Evolutionary conservation across 2,797 vertebrate species (phyloP), one percentile per base, ranked within the genome.

Genomic region (Ptychobarbus kaznakovi): DNA sequence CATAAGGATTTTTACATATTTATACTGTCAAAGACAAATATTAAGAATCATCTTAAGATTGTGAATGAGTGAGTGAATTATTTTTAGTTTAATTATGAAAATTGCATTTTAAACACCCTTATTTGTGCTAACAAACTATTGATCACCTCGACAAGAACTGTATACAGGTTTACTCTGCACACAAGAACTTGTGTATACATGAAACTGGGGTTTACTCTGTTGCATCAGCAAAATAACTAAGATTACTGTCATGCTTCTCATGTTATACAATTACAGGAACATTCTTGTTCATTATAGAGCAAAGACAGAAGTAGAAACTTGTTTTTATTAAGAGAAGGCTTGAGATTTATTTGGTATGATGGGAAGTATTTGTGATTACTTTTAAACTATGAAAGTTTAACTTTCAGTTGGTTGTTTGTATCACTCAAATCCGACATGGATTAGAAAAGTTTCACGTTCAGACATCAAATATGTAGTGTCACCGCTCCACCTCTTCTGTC

Each of bases 171-270:
- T 38, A 51, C 25, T 2, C 9, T 32, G 73, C 28, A 74, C 44
- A 74, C 3, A n/a, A n/a, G n/a, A n/a, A n/a, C n/a, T n/a, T n/a
- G n/a, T n/a, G n/a, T n/a, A n/a, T n/a, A n/a, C 12, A 25, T 40
- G 28, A 35, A 38, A 68, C 12, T 46, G 16, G 56, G 38, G n/a
- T n/a, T n/a, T n/a, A n/a, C n/a, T n/a, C n/a, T n/a, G n/a, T n/a
- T n/a, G 22, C 40, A 49, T 32, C 6, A 22, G 68, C 25, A 46
- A 73, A 63, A 82, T 65, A 49, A 65, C 25, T 83, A 15, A 75
- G 22, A 65, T 83, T 65, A 16, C 28, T 63, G 28, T 25, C 70
- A 82, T 83, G 9, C 42, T 75, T 35, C 40, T 51, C 10, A 1
- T 63, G 38, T 46, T 63, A 51, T 18, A 74, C 42, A 49, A 65